Base-by-base conservation (phyloP, 2,113 vertebrate genomes). In the Gambusia affinis region DNA sequence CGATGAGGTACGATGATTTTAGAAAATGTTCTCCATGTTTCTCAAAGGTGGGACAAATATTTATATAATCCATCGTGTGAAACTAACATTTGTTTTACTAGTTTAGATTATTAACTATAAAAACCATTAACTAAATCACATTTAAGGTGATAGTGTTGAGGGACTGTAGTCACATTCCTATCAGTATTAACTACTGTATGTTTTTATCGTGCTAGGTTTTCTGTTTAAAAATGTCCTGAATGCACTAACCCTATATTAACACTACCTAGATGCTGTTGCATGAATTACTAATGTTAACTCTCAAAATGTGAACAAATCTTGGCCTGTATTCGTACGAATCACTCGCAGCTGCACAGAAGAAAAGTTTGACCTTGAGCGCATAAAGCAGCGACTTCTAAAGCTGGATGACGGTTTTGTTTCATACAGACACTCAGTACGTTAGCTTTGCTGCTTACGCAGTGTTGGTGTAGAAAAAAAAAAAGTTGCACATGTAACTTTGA, bases 271-370 rank as follows among this genome's bases (percentile, higher is more conserved):
- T 12, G 24, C 72, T 11, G 27, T 14, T 79, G 74, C 80, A 75
- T 85, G 67, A 80, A 85, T 72, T 64, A 80, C 66, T 81, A 63
- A 71, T 79, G 19, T 70, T 42, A 64, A 62, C 33, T 60, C 61
- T 19, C 22, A 61, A 22, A 27, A 67, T 73, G 27, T 57, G 17
- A 8, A n/a, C 10, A 35, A 64, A 33, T 60, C 3, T 8, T 14
- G 6, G 70, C 35, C 29, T 74, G 3, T 14, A 8, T 65, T 28
- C 4, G 12, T 42, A 31, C 10, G 5, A 27, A 28, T 37, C 14
- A 12, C 39, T 4, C 57, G 54, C 35, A 60, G 12, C 31, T 64
- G 44, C 67, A 4, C 39, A 30, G 67, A 30, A 22, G 11, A 2
- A 66, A 8, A 33, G 7, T 19, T 54, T 54, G 2, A 54, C 22